Percentiles rank a stretch among this genome's conserved stretches.
These are phyloP conservation scores for Sphaerolaimus hirsutus DNA, from an alignment of 2,888 invertebrate genomes.

Conservation along the genomic window DNA sequence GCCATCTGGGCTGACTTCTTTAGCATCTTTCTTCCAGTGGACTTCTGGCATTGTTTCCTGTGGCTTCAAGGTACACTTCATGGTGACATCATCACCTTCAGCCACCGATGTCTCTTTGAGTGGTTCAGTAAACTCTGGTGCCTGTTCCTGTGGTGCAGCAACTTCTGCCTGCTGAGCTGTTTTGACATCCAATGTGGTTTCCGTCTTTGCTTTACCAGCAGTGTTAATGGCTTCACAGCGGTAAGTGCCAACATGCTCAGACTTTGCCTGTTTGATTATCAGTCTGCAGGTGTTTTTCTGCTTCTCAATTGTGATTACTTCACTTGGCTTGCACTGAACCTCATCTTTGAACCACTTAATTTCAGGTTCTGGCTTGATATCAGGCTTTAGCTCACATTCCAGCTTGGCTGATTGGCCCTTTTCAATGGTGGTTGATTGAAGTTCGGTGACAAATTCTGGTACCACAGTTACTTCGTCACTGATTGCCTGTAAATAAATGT, in stretches of 20 bases:
- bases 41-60: constrained; percentile 13
- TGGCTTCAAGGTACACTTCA: constrained; percentile 38
- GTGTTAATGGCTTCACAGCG: constrained; percentile 58
- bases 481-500: too few relatives aligned
- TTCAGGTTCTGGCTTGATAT: constrained; percentile 13
- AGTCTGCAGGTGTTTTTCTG: constrained; percentile 17
- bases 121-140: background rate
- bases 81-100: constrained; percentile 61
- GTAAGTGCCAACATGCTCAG: constrained; percentile 33
- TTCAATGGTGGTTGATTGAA: constrained; percentile 50
- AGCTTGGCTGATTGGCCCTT: constrained; percentile 67
- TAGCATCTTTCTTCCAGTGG: constrained; percentile 16
- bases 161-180: constrained; percentile 1
- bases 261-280: constrained; percentile 16
- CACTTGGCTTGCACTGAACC: constrained; percentile 10
- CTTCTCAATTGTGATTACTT: constrained; percentile 9
- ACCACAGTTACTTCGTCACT: constrained; percentile 34
- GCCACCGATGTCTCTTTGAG: too few relatives aligned
- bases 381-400: constrained; percentile 35
- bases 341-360: constrained; percentile 17
- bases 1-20: constrained; percentile 11
- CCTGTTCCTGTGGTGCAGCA: background rate
- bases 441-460: constrained; percentile 57
- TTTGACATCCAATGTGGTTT: constrained; percentile 9
- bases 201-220: constrained; percentile 16